Conservation (phyloP, 1,140 invertebrate species). For the Tetramorium simillimum region DNA sequence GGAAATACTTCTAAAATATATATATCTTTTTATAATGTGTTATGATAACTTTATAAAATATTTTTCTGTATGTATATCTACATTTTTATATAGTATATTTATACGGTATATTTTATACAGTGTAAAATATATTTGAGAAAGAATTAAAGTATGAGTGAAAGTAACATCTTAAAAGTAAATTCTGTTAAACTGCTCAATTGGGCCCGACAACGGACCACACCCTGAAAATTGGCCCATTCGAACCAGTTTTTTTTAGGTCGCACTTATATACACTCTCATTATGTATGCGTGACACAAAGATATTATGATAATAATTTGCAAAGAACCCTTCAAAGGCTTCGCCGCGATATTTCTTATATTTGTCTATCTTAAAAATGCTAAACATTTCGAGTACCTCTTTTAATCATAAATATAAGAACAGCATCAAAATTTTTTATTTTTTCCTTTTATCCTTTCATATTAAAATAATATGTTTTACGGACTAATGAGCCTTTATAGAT, state of each 20-base stretch:
- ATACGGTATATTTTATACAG: no score
- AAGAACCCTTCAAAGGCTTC: neutral
- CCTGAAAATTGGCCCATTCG: conserved; percentile 33
- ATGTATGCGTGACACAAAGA: neutral
- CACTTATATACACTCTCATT: neutral
- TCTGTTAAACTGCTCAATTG: conserved; percentile 15
- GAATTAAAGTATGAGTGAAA: conserved; percentile 13
- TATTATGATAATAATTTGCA: neutral
- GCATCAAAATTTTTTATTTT: neutral
- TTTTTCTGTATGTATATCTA: neutral
- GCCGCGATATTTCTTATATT: neutral
- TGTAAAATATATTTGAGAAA: neutral
- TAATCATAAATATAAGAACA: conserved; percentile 4
- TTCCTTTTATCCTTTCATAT: neutral
- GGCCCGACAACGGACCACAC: conserved; percentile 18
- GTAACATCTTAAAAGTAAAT: conserved; percentile 6
- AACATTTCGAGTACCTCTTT: neutral
- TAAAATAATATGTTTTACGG: neutral
- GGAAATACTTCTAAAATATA: no score
- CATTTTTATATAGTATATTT: neutral
- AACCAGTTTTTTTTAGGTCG: conserved; percentile 50
- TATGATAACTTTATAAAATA: no score
- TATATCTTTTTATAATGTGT: neutral
- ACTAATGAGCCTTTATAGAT: neutral
- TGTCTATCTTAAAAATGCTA: neutral